A percentile compares a stretch with the other conserved stretches of the same genome.
Evolutionary conservation across 2,797 vertebrate species (phyloP).

Genomic region (Sebastes aleutianus): DNA sequence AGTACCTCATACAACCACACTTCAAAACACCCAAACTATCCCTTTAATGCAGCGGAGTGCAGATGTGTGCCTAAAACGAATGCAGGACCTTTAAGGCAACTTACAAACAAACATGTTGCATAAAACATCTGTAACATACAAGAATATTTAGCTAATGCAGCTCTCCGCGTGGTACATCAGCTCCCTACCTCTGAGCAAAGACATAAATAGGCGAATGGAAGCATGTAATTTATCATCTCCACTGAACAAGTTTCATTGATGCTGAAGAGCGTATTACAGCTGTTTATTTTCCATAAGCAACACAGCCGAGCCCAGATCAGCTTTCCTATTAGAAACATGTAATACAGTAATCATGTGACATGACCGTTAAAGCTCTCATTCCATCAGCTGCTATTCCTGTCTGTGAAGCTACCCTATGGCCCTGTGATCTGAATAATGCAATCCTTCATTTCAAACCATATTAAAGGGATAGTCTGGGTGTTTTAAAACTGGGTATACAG

Average conservation of each 20-base stretch:
- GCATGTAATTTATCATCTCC: slow-evolving; percentile 2
- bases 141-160: slow-evolving; percentile 9
- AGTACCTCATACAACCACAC: rapidly evolving
- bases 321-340: not conserved
- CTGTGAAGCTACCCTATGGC: not conserved
- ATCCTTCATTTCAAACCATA: slow-evolving; percentile 17
- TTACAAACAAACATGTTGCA: slow-evolving; percentile 29
- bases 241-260: not conserved
- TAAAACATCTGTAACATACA: slow-evolving; percentile 30
- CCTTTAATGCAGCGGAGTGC: slow-evolving; percentile 1
- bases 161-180: not conserved
- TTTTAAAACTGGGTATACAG: too few relatives aligned
- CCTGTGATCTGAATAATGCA: slow-evolving; percentile 4
- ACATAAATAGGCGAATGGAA: not conserved
- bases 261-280: not conserved
- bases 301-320: not conserved
- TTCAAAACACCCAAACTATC: too few relatives aligned
- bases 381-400: slow-evolving; percentile 3
- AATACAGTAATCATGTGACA: slow-evolving; percentile 17
- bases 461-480: not conserved
- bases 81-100: slow-evolving; percentile 12
- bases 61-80: slow-evolving; percentile 1
- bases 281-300: not conserved
- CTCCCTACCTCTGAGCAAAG: not conserved
- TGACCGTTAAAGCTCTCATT: not conserved